Percentiles rank a stretch among this genome's conserved stretches.
Evolutionary conservation across 1,140 invertebrate genomes (phyloP).

Genomic region (Amphibalanus amphitrite): DNA sequence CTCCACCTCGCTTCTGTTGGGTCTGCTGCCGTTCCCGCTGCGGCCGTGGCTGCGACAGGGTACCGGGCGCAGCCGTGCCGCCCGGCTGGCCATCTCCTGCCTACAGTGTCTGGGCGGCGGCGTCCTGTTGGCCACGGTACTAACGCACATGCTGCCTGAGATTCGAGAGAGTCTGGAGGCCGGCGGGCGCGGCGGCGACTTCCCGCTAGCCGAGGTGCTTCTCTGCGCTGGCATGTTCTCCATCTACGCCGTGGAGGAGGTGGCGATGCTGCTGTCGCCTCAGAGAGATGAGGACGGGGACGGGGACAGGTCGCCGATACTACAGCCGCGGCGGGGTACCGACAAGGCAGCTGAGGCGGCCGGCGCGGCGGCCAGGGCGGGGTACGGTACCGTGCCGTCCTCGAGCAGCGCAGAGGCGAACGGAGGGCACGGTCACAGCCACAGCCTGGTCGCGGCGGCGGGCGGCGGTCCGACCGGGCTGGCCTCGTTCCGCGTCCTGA

Average conservation of each 20-base stretch:
- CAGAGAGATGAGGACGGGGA: constrained; percentile 34
- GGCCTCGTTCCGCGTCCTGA: constrained; percentile 25
- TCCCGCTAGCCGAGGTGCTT: constrained; percentile 33
- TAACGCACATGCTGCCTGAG: constrained; percentile 77
- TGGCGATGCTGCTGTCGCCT: constrained; percentile 22
- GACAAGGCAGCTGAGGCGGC: constrained; percentile 12
- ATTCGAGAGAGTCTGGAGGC: constrained; percentile 38
- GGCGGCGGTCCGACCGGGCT: not conserved
- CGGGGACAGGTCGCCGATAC: constrained; percentile 38
- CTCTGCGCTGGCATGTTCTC: constrained; percentile 38
- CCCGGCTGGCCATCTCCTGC: too few species aligned
- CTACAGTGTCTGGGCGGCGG: constrained; percentile 63
- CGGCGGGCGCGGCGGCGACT: constrained; percentile 5
- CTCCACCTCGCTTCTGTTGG: too few species aligned
- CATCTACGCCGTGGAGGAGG: constrained; percentile 36
- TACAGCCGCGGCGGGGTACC: constrained; percentile 35
- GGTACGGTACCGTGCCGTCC: too few species aligned
- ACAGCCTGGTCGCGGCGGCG: not conserved
- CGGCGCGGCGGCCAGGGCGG: not conserved
- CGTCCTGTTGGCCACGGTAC: constrained; percentile 72
- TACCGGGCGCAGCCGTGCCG: too few species aligned
- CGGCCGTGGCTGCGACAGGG: too few species aligned
- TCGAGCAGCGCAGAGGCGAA: too few species aligned
- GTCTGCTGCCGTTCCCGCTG: too few species aligned
- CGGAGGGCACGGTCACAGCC: constrained; percentile 1